Conservation (phyloP, 2,888 invertebrate genomes). For the Pristionchus mayeri region DNA sequence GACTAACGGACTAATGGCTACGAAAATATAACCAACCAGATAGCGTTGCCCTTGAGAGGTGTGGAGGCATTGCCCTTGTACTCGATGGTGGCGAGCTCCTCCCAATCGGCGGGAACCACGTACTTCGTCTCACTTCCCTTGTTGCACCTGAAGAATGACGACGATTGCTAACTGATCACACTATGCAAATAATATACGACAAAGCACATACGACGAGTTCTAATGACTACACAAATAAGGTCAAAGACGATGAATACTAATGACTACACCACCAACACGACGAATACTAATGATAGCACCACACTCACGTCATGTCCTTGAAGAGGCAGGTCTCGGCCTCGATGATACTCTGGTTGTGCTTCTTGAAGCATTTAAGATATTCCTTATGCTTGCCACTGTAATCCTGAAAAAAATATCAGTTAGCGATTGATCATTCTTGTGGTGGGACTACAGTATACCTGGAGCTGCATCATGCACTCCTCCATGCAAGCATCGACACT, state of each 20-base stretch:
- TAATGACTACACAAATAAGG: background rate
- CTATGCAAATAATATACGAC: background rate
- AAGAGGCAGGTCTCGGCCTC: slow-evolving; percentile 2
- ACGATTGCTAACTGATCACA: background rate
- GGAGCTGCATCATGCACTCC: background rate
- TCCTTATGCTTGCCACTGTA: background rate
- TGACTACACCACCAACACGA: slow-evolving; percentile 4
- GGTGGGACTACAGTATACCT: background rate
- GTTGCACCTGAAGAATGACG: slow-evolving; percentile 2
- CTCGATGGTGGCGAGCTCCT: background rate
- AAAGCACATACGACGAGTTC: background rate
- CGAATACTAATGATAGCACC: too few relatives aligned
- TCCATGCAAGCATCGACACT: background rate
- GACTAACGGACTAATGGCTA: background rate
- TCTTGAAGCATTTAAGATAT: slow-evolving; percentile 1
- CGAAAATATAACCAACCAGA: background rate
- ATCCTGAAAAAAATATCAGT: background rate
- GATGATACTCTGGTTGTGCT: background rate
- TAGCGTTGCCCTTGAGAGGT: background rate
- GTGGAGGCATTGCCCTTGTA: background rate
- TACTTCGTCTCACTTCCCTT: background rate
- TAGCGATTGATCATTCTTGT: too few relatives aligned
- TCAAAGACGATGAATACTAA: background rate
- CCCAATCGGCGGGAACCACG: background rate
- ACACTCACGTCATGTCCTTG: background rate